Base-by-base conservation (phyloP, 2,888 invertebrate genomes). In the Andrena bicolor region DNA sequence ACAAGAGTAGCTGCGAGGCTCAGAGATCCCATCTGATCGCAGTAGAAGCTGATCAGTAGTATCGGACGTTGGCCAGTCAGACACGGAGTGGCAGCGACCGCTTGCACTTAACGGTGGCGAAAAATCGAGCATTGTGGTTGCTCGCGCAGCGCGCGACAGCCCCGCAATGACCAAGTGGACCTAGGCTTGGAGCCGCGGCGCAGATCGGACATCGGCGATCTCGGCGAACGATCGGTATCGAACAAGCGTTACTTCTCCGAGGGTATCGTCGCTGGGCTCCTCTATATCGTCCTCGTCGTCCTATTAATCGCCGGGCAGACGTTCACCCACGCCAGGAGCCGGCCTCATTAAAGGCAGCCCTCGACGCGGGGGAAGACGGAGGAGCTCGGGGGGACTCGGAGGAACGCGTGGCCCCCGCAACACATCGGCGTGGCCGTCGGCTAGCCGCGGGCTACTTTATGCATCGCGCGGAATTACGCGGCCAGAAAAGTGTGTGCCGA, bases 321-420 rank as follows among this genome's bases (percentile, higher is more conserved):
- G 79, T 85, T 90, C 91, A 90, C 90, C 91, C 90, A 90, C 91
- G 90, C 90, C 87, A 70, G 70, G 63, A 82, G 84, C 61, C 76
- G 76, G 84, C 83, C 91, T 91, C 91, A 91, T 91, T 91, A 91
- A 86, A 88, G 88, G 53, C 76, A 82, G 73, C 68, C 63, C 74
- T 4, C 68, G 80, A 77, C 82, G 41, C 58, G 61, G 58, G 41
- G 41, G 41, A 16, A 16, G 16, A 4, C 41, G 41, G 41, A 41
- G 13, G 41, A 41, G 16, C 35, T 35, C 10, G 10, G 35, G 10
- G 35, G 10, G 76, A 78, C 82, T 35, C 58, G 64, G 56, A 86
- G 80, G 80, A 86, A 88, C 87, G 86, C 86, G 82, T 80, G 80
- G 70, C 85, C 63, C 63, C 26, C 48, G 63, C 20, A 56, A 56